Conservation (phyloP, 2,113 vertebrate species). For the crab-eating macaque (Macaca fascicularis) region T2T-MFA8v1.1 NC_088387.1:83724001-83724500, state of each 20-base stretch:
- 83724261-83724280: neutral
- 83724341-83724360: neutral
- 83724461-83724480: slow-evolving; percentile 58
- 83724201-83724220: neutral
- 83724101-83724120: neutral
- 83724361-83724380: neutral
- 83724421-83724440: neutral
- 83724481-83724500: slow-evolving; percentile 55
- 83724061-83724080: neutral
- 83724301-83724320: neutral
- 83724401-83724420: neutral
- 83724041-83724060: neutral
- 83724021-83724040: no score
- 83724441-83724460: slow-evolving; percentile 38
- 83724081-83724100: neutral
- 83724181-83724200: neutral
- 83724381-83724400: neutral
- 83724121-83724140: neutral
- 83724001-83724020: no score
- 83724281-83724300: neutral
- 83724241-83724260: neutral
- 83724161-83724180: neutral
- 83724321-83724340: neutral
- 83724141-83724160: neutral
- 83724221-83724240: slow-evolving; percentile 2